Evolutionary conservation across 2,888 invertebrate species (phyloP).

Genomic region (Notodonta dromedarius): DNA sequence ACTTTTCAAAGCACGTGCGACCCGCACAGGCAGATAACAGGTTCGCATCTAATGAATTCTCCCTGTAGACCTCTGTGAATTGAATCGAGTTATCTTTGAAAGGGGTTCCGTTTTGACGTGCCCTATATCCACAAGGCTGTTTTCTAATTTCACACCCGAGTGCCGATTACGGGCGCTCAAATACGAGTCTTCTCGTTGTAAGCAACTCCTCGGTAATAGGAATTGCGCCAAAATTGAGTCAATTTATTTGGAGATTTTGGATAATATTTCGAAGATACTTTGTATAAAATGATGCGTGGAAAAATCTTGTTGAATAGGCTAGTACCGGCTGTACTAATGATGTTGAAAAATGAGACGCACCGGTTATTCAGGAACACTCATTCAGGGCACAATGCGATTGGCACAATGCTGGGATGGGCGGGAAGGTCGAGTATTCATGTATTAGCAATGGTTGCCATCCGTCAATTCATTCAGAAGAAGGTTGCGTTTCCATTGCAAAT

Average conservation of each 20-base stretch:
- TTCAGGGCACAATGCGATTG: slow-evolving; percentile 63
- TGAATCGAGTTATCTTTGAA: slow-evolving; percentile 45
- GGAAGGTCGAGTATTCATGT: slow-evolving; percentile 76
- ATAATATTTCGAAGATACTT: no score
- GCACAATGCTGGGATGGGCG: slow-evolving; percentile 73
- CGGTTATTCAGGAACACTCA: slow-evolving; percentile 61
- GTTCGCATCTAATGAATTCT: slow-evolving; percentile 33
- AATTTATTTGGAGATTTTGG: no score
- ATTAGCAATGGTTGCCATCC: slow-evolving; percentile 56
- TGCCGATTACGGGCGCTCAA: slow-evolving; percentile 45
- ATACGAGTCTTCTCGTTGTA: slow-evolving; percentile 28
- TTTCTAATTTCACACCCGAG: slow-evolving; percentile 60
- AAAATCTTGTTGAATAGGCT: slow-evolving; percentile 42
- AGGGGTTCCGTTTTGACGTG: slow-evolving; percentile 42
- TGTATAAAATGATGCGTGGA: slow-evolving; percentile 31
- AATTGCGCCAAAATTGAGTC: not conserved
- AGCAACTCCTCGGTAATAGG: slow-evolving; percentile 20
- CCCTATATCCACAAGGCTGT: slow-evolving; percentile 48
- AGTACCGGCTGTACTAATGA: slow-evolving; percentile 50
- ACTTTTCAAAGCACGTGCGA: slow-evolving; percentile 21
- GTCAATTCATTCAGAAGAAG: slow-evolving; percentile 38
- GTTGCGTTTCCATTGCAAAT: slow-evolving; percentile 32
- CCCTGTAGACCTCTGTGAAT: slow-evolving; percentile 37
- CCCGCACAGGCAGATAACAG: slow-evolving; percentile 26
- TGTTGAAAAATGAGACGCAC: slow-evolving; percentile 62